Base-by-base conservation (phyloP, 2,888 invertebrate genomes). In the Melanchra persicariae region DNA sequence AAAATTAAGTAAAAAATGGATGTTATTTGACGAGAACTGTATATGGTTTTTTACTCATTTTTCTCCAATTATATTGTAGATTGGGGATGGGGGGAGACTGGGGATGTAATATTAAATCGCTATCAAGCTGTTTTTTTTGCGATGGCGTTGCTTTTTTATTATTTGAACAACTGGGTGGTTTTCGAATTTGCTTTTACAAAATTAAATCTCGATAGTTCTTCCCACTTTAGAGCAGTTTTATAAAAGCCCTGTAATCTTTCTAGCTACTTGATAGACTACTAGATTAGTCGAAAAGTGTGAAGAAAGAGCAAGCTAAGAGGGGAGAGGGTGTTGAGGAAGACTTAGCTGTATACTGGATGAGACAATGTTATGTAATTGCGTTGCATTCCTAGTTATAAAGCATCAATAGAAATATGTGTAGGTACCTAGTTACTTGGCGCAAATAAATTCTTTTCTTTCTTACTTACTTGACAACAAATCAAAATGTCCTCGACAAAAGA, bases 51-150 rank as follows among this genome's bases (percentile, higher is more conserved):
- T 51, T 40, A 34, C n/a, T 34, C 1, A 19, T 51, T 34, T 71
- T 26, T n/a, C 17, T 1, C 6, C 24, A 40, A 40, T 15, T 40
- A 15, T 40, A 12, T 40, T 15, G 15, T 40, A 40, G 15, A 40
- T 40, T 40, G 40, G 40, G 2, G 40, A 40, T 40, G 40, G 12
- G 40, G 12, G 40, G 40, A 40, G 40, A 40, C 40, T 34, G 34
- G 30, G 9, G 22, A 19, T 51, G 7, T 51, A 15, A 24, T 15
- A 1, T 47, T n/a, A 52, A 52, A 30, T 52, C 9, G 9, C 19
- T 22, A 17, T 73, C 1, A 34, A 49, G 9, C 40, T 73, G 47
- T 7, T 47, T 63, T 47, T 63, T 47, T 26, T 54, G 45, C 9
- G 10, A 17, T 40, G 15, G 12, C 30, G 10, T 15, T 52, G 24